phyloP scores from a whole-genome alignment of 2,888 invertebrate genomes.

The Xanthostigma xanthostigma region DNA sequence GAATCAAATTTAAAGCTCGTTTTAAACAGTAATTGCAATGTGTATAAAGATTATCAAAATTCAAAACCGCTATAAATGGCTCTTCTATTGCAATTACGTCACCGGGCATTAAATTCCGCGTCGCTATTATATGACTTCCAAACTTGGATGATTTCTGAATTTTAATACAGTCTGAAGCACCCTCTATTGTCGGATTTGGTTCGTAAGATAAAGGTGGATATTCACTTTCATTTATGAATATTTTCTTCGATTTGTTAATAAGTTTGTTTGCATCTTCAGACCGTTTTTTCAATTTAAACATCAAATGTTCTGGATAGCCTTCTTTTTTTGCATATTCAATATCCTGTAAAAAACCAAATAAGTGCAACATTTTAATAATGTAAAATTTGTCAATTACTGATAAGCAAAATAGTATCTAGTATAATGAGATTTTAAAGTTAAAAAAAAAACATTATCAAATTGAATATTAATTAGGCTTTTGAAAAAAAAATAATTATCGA shows the following conservation, averaged over 20 bases:
- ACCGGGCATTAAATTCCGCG: constrained; percentile 50
- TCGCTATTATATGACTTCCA: constrained; percentile 59
- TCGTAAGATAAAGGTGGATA: constrained; percentile 9
- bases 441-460: no score
- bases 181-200: neutral
- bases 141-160: constrained; percentile 22
- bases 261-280: constrained; percentile 17
- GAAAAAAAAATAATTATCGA: no score
- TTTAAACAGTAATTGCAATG: constrained; percentile 57
- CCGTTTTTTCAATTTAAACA: constrained; percentile 33
- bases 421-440: no score
- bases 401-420: no score
- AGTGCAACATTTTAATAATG: no score
- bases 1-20: constrained; percentile 39
- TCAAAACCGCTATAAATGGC: constrained; percentile 49
- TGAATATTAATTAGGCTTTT: no score
- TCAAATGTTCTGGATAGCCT: constrained; percentile 44
- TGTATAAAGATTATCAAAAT: constrained; percentile 34
- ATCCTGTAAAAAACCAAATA: constrained; percentile 29
- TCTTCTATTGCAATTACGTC: constrained; percentile 65
- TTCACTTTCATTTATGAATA: constrained; percentile 5
- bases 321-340: constrained; percentile 44
- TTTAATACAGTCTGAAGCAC: no score
- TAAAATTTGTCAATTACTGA: no score
- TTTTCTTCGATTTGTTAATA: constrained; percentile 2